Percentiles rank a stretch among this genome's conserved stretches.
Evolutionary conservation across 2,113 vertebrate species (phyloP).

Genomic region (Lepisosteus oculatus): DNA sequence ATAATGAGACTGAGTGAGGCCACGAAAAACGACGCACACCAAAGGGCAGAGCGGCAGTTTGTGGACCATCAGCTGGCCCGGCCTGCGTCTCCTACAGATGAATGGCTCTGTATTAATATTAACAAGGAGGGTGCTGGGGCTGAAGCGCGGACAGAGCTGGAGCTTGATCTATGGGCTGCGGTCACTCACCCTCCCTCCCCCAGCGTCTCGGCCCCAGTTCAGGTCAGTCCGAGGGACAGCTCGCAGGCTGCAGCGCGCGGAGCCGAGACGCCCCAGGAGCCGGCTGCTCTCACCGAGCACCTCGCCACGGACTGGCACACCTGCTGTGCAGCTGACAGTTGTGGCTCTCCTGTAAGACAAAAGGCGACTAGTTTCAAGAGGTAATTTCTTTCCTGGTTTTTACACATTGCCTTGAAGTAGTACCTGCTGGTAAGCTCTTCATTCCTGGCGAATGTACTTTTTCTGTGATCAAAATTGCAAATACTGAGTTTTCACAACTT

Average conservation of each 20-base stretch:
- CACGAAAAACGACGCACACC: slow-evolving; percentile 22
- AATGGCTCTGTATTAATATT: slow-evolving; percentile 68
- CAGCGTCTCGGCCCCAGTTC: slow-evolving; percentile 47
- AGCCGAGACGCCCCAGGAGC: slow-evolving; percentile 43
- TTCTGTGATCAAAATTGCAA: neutral
- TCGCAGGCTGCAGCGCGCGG: slow-evolving; percentile 68
- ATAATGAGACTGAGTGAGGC: slow-evolving; percentile 54
- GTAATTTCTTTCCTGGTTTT: slow-evolving; percentile 39
- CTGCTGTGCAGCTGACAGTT: slow-evolving; percentile 48
- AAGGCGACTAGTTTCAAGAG: slow-evolving; percentile 49
- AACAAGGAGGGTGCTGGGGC: slow-evolving; percentile 43
- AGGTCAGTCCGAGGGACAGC: slow-evolving; percentile 48
- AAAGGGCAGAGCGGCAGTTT: slow-evolving; percentile 60
- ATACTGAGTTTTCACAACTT: slow-evolving; percentile 18
- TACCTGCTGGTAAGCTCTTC: slow-evolving; percentile 7
- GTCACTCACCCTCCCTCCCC: slow-evolving; percentile 45
- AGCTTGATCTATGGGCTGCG: slow-evolving; percentile 49
- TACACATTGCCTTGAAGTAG: slow-evolving; percentile 10
- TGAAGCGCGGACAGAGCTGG: slow-evolving; percentile 30
- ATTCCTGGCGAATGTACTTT: slow-evolving; percentile 28
- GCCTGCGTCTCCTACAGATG: slow-evolving; percentile 74
- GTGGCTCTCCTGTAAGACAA: slow-evolving; percentile 47
- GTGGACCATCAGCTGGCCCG: slow-evolving; percentile 70
- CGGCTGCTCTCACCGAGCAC: slow-evolving; percentile 46
- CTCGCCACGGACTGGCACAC: slow-evolving; percentile 46